Conservation (phyloP, 2,113 vertebrate genomes). For the Coracopsis vasa region DNA sequence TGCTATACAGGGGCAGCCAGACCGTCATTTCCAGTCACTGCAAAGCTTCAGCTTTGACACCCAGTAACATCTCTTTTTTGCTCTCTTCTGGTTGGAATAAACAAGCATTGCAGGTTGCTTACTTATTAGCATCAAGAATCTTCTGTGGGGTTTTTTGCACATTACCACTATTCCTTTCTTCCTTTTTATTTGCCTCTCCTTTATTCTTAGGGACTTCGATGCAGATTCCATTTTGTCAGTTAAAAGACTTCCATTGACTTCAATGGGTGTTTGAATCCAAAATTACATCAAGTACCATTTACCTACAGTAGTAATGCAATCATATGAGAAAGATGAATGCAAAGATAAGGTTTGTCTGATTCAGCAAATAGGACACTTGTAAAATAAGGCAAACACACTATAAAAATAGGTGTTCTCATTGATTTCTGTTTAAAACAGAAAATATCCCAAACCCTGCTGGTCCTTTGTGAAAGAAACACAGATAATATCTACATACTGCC, state of each 20-base stretch:
- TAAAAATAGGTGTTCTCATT: conserved; percentile 19
- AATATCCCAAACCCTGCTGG: background rate
- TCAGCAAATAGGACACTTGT: background rate
- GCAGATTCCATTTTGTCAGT: conserved; percentile 28
- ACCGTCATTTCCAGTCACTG: background rate
- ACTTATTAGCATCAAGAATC: background rate
- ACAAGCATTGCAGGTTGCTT: background rate
- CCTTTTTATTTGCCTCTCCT: background rate
- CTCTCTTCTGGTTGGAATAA: background rate
- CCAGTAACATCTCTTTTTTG: background rate
- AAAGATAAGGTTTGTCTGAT: background rate
- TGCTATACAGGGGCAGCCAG: background rate
- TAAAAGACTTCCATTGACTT: conserved; percentile 47
- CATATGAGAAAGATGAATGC: background rate
- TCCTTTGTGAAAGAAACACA: background rate
- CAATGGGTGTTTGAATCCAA: conserved; percentile 40
- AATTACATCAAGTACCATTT: conserved; percentile 24
- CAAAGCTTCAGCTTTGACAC: background rate
- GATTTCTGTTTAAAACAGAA: conserved; percentile 15
- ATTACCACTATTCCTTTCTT: background rate
- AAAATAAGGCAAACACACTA: background rate
- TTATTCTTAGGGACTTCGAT: background rate
- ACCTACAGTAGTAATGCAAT: background rate
- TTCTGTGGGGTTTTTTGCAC: background rate
- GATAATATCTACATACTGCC: background rate